Conservation (phyloP, 2,113 vertebrate genomes). For the zebrafish (Danio rerio) region DNA sequence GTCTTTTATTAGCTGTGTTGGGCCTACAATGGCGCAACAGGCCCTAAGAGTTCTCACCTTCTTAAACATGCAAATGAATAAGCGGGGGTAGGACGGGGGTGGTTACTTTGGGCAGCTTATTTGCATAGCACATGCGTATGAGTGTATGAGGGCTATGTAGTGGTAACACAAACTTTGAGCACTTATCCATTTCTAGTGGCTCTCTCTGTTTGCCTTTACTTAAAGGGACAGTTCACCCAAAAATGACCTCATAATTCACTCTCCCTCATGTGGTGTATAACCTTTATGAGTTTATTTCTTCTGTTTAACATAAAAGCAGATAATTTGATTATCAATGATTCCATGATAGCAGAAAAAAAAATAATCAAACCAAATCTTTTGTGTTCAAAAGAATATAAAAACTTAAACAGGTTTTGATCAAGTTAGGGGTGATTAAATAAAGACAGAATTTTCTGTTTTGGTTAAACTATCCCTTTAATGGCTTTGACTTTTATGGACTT, state of each 20-base stretch:
- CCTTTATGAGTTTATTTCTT: no score
- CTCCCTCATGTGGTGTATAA: no score
- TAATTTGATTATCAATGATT: no score
- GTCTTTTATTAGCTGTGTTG: slow-evolving; percentile 73
- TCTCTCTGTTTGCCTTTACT: slow-evolving; percentile 23
- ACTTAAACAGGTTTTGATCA: no score
- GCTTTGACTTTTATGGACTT: slow-evolving; percentile 4
- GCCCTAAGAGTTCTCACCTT: slow-evolving; percentile 70
- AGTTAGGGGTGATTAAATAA: no score
- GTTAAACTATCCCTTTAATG: neutral
- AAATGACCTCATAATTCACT: no score
- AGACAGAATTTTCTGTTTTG: no score
- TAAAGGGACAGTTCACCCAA: no score
- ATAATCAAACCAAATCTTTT: no score
- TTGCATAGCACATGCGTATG: slow-evolving; percentile 74
- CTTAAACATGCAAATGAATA: slow-evolving; percentile 81
- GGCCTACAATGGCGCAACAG: slow-evolving; percentile 71
- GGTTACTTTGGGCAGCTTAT: slow-evolving; percentile 72
- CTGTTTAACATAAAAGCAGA: no score
- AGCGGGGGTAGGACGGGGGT: slow-evolving; percentile 63
- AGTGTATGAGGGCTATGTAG: slow-evolving; percentile 63
- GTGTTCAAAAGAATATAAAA: no score
- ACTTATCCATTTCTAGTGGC: slow-evolving; percentile 62
- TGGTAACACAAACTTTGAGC: slow-evolving; percentile 62
- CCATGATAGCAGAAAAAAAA: no score